phyloP scores from a whole-genome alignment of 2,113 vertebrate species.

The Motacilla alba region DNA sequence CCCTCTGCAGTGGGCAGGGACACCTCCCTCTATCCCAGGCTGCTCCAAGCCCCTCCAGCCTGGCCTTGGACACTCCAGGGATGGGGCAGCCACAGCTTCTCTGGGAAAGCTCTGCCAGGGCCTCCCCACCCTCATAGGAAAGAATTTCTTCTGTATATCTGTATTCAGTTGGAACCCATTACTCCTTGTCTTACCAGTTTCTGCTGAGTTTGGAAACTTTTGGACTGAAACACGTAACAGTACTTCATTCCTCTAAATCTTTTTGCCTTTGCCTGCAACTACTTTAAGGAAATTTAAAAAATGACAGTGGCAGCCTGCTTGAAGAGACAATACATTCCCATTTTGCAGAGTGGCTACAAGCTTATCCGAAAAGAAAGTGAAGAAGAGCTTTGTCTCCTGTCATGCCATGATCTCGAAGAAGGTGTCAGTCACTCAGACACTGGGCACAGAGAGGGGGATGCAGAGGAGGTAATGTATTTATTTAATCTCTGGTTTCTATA shows the following conservation, averaged over 20 bases:
- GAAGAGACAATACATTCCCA: neutral
- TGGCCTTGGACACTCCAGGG: neutral
- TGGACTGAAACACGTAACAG: neutral
- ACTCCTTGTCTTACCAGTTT: neutral
- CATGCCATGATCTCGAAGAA: conserved; percentile 84
- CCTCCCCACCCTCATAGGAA: neutral
- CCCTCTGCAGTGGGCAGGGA: neutral
- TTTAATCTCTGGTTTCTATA: neutral
- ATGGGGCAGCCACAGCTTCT: neutral
- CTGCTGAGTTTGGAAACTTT: neutral
- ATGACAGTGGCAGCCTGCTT: neutral
- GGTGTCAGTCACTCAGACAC: conserved; percentile 75
- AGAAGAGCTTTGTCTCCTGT: conserved; percentile 87
- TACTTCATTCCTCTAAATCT: neutral
- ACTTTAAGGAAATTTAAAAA: neutral
- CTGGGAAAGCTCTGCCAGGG: neutral
- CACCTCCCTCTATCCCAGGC: neutral
- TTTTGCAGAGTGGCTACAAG: conserved; percentile 87
- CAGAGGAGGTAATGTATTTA: conserved; percentile 77
- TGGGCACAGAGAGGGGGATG: conserved; percentile 68
- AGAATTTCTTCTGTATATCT: neutral
- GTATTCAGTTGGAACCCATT: neutral
- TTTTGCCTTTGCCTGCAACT: neutral
- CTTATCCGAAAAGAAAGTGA: conserved; percentile 88
- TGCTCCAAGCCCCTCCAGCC: neutral